phyloP scores from a whole-genome alignment of 2,113 vertebrate species.

The Melanerpes aurifrons region DNA sequence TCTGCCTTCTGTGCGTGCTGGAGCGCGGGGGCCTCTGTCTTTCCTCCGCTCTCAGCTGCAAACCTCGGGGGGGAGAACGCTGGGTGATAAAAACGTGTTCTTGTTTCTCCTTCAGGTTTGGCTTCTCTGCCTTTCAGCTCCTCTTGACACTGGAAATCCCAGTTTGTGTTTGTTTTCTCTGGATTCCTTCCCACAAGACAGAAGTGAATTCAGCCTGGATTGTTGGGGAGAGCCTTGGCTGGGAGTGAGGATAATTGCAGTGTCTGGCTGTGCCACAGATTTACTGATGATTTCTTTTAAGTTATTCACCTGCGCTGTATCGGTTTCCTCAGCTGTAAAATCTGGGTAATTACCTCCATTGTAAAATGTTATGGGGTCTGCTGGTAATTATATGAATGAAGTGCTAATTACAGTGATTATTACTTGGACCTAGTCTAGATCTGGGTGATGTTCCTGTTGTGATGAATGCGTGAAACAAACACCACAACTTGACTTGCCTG shows the following conservation, averaged over 20 bases:
- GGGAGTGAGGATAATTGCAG: slow-evolving; percentile 59
- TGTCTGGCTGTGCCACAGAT: slow-evolving; percentile 47
- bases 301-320: slow-evolving; percentile 63
- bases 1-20: neutral
- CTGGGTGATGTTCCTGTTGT: slow-evolving; percentile 46
- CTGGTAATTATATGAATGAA: slow-evolving; percentile 63
- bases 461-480: neutral
- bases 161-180: slow-evolving; percentile 56
- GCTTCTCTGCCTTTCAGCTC: slow-evolving; percentile 63
- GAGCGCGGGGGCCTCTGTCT: neutral
- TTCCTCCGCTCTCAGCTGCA: neutral
- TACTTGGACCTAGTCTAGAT: slow-evolving; percentile 55
- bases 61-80: neutral
- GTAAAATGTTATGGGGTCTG: slow-evolving; percentile 67
- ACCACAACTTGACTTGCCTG: neutral
- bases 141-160: slow-evolving; percentile 53
- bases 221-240: slow-evolving; percentile 58
- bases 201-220: slow-evolving; percentile 59
- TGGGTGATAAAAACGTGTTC: slow-evolving; percentile 41
- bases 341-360: slow-evolving; percentile 64
- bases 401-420: slow-evolving; percentile 68
- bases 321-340: slow-evolving; percentile 69
- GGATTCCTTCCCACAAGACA: slow-evolving; percentile 56
- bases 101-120: slow-evolving; percentile 66
- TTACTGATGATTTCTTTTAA: slow-evolving; percentile 57